These are phyloP conservation scores for Zaprionus lineosus DNA, from an alignment of 2,888 invertebrate genomes.

Conservation along the genomic window DNA sequence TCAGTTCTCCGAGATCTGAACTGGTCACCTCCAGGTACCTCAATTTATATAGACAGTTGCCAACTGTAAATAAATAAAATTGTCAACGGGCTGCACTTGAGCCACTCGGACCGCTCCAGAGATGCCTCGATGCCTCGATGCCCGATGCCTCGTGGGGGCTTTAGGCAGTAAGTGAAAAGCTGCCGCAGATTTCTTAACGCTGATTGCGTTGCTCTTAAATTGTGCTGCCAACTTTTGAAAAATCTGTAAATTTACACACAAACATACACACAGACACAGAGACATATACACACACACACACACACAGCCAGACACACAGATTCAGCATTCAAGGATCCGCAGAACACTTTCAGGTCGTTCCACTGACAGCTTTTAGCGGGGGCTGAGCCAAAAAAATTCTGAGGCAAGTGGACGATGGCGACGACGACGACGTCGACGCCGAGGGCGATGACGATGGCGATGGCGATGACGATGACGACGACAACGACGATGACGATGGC, in stretches of 20 bases:
- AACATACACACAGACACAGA: background rate
- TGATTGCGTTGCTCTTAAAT: constrained; percentile 81
- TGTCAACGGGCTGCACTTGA: constrained; percentile 73
- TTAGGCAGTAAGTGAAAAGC: constrained; percentile 34
- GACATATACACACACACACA: too few relatives aligned
- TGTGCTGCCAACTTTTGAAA: constrained; percentile 80
- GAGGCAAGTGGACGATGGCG: constrained; percentile 62
- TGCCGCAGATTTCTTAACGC: constrained; percentile 71
- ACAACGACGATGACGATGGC: constrained; percentile 13
- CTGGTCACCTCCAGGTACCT: constrained; percentile 41
- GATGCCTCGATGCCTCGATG: background rate
- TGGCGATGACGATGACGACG: constrained; percentile 22
- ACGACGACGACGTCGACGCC: constrained; percentile 1
- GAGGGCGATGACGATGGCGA: constrained; percentile 20
- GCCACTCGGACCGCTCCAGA: constrained; percentile 8
- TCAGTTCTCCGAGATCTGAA: background rate
- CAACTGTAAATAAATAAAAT: constrained; percentile 79
- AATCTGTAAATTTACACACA: constrained; percentile 72
- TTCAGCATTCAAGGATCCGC: too few relatives aligned
- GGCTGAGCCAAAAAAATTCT: constrained; percentile 46
- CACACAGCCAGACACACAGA: too few relatives aligned
- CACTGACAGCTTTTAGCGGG: constrained; percentile 69
- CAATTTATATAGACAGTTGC: constrained; percentile 77
- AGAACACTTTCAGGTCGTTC: too few relatives aligned
- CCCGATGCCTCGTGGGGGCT: constrained; percentile 29